A percentile compares a stretch with the other conserved stretches of the same genome.
Evolutionary conservation across 92 coral and sea anemone species (phyloP).

Genomic region (Parazoanthus atlanticus): DNA sequence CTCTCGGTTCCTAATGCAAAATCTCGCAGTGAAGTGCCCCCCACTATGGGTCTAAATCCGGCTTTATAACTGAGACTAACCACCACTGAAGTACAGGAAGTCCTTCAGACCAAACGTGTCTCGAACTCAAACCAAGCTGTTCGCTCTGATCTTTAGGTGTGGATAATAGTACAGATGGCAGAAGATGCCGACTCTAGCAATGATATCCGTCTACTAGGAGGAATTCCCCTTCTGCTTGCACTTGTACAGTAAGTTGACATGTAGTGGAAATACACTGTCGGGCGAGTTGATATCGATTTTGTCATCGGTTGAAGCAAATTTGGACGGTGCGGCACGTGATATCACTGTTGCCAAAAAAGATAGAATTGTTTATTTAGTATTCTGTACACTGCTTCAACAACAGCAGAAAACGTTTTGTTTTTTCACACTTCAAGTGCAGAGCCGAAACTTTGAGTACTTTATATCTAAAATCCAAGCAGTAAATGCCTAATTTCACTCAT

Average conservation of each 20-base stretch:
- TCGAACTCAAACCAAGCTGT: background rate
- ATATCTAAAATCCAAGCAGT: background rate
- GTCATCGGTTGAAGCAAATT: background rate
- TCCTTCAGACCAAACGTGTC: background rate
- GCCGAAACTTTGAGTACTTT: too few relatives aligned
- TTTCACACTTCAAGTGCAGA: background rate
- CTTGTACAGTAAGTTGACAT: constrained; percentile 81
- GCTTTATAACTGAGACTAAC: background rate
- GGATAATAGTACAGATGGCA: constrained; percentile 97
- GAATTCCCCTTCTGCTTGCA: constrained; percentile 90
- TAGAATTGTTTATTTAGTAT: too few relatives aligned
- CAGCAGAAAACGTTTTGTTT: too few relatives aligned
- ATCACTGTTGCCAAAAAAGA: background rate
- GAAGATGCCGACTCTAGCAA: constrained; percentile 96
- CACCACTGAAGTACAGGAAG: background rate
- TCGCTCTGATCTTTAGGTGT: constrained; percentile 61
- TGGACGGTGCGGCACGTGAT: background rate
- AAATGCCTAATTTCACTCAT: background rate
- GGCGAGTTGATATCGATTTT: background rate
- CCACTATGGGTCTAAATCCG: background rate
- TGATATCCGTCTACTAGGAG: constrained; percentile 96
- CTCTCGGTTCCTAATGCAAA: background rate
- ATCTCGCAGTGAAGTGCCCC: background rate
- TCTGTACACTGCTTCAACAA: too few relatives aligned
- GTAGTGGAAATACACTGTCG: background rate